These are phyloP conservation scores for Amorpha juglandis DNA, from an alignment of 2,888 invertebrate genomes.

Conservation along the genomic window DNA sequence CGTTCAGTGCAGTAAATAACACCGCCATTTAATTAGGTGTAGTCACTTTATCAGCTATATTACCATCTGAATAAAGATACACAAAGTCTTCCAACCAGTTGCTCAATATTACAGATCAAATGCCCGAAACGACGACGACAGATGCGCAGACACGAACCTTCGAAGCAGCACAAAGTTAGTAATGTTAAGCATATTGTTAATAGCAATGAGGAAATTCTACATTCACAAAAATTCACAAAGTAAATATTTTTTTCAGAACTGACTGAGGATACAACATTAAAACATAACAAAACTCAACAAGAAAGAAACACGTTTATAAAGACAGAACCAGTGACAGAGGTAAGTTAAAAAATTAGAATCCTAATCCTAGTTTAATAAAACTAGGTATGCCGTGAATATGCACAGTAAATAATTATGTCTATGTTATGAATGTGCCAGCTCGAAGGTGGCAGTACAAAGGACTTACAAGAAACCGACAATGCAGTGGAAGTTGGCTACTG, in stretches of 20 bases:
- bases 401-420: too few relatives aligned
- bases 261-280: not conserved
- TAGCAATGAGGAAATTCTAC: not conserved
- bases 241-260: not conserved
- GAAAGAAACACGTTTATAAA: constrained; percentile 1
- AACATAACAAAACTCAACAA: constrained; percentile 1
- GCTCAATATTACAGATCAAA: constrained; percentile 37
- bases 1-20: too few relatives aligned
- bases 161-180: constrained; percentile 47
- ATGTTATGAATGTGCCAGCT: too few relatives aligned
- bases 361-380: too few relatives aligned
- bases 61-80: not conserved
- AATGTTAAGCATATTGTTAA: not conserved
- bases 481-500: too few relatives aligned
- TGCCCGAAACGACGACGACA: constrained; percentile 34
- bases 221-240: too few relatives aligned
- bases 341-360: not conserved
- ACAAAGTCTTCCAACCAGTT: constrained; percentile 1
- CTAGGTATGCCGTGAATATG: not conserved
- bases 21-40: too few relatives aligned
- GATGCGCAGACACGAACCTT: constrained; percentile 38
- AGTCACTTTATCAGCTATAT: too few relatives aligned
- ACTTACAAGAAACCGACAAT: too few relatives aligned
- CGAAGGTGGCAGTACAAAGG: too few relatives aligned
- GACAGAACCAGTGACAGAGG: constrained; percentile 1